phyloP scores from a whole-genome alignment of 2,888 invertebrate species.

The Eilema depressum region DNA sequence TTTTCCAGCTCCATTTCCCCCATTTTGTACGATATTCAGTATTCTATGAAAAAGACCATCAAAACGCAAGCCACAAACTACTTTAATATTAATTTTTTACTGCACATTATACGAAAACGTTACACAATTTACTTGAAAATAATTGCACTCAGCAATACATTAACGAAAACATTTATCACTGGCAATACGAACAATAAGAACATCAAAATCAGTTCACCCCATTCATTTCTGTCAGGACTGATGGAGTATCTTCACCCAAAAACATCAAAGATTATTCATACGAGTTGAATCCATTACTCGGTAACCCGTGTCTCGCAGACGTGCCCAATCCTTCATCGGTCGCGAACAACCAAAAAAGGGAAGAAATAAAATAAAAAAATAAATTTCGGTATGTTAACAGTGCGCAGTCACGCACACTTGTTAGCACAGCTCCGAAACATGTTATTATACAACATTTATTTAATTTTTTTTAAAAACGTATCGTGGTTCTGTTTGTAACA shows the following conservation, averaged over 20 bases:
- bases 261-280: conserved; percentile 56
- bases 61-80: background rate
- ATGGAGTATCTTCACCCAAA: conserved; percentile 55
- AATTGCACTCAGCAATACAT: conserved; percentile 25
- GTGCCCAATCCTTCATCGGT: conserved; percentile 75
- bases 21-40: too few species aligned
- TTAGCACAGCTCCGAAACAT: conserved; percentile 73
- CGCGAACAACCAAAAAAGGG: conserved; percentile 52
- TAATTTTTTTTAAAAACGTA: conserved; percentile 74
- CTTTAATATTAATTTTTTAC: background rate
- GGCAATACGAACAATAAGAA: conserved; percentile 36
- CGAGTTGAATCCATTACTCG: conserved; percentile 68
- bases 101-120: background rate
- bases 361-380: conserved; percentile 57
- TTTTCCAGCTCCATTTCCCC: too few species aligned
- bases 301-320: conserved; percentile 62
- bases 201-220: conserved; percentile 50
- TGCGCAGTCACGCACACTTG: conserved; percentile 82
- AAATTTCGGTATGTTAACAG: conserved; percentile 77
- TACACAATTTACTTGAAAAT: too few species aligned
- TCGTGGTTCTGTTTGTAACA: conserved; percentile 61
- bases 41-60: background rate
- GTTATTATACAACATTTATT: conserved; percentile 84
- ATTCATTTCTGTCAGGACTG: conserved; percentile 51
- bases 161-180: conserved; percentile 41